Evolutionary conservation across 2,888 invertebrate genomes (phyloP), one percentile per base, ranked within the genome.

Genomic region (Erebia aethiops): DNA sequence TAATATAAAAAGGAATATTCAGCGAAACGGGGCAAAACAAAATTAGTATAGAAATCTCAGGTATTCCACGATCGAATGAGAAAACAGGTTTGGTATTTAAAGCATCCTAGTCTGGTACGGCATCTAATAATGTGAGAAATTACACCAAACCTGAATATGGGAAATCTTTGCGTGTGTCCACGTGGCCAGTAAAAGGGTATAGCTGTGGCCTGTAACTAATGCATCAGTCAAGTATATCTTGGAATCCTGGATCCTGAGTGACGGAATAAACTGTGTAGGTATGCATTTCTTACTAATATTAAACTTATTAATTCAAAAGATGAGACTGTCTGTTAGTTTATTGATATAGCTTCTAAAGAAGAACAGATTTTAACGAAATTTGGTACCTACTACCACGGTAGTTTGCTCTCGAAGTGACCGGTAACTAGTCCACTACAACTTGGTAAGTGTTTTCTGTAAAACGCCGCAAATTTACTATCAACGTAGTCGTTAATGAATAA

Each of bases 41-140:
- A 18, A 46, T 62, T 51, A 51, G 10, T 41, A 16, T 52, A 52
- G 13, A 16, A 54, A 3, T 21, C 52, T 43, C 9, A 60, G 60
- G 52, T 16, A 54, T 35, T 35, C 64, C 41, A 54, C 57, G 66
- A 46, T 57, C 66, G 46, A 46, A 46, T 16, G 56, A 51, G 4
- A 35, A 58, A 67, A 67, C 67, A 51, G 58, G 67, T 67, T 67
- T 64, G 64, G 64, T 64, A 64, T 67, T 67, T 57, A 57, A 58
- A 35, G 63, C 62, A 52, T n/a, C 63, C 63, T 51, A 51, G 57
- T 18, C 64, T 54, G 64, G 62, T 35, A 14, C 51, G 43, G 52
- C 18, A 26, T 61, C 52, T 69, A 67, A 72, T 65, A 65, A 54
- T 43, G 52, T 18, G 58, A 65, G 63, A 56, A 57, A 57, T 56